Percentiles rank a stretch among this genome's conserved stretches.
Conservation (phyloP, 2,113 vertebrate genomes). For the Anguilla rostrata region DNA sequence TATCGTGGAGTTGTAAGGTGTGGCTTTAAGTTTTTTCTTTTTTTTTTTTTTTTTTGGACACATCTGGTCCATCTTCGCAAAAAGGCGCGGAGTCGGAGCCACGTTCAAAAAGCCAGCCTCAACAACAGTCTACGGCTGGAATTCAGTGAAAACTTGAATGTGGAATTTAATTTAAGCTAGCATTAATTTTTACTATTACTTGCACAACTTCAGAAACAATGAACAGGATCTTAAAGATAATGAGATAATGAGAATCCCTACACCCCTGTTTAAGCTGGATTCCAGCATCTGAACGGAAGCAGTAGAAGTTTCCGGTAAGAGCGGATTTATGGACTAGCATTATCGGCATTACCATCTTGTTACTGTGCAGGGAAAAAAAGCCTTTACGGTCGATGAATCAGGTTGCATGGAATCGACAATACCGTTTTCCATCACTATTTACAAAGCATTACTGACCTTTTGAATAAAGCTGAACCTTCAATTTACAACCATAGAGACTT, state of each 20-base stretch:
- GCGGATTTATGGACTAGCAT: not conserved
- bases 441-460: not conserved
- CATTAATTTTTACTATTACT: not conserved
- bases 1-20: not conserved
- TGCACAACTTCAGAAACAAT: not conserved
- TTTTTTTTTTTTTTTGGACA: not conserved
- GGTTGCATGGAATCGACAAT: not conserved
- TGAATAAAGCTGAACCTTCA: not conserved
- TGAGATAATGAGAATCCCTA: not conserved
- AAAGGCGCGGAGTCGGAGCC: not conserved
- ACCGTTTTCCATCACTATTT: not conserved
- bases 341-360: not conserved
- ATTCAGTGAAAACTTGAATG: not conserved
- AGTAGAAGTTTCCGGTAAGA: slow-evolving; percentile 12
- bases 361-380: not conserved
- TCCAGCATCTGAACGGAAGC: not conserved
- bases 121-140: not conserved
- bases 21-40: not conserved
- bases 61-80: not conserved
- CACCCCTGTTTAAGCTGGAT: not conserved
- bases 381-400: not conserved
- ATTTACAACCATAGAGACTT: not conserved
- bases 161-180: not conserved
- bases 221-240: not conserved
- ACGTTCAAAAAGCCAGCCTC: not conserved